A percentile compares a stretch with the other conserved stretches of the same genome.
Evolutionary conservation across 2,797 vertebrate species (phyloP).

Genomic region (Spinibarbus caldwelli): DNA sequence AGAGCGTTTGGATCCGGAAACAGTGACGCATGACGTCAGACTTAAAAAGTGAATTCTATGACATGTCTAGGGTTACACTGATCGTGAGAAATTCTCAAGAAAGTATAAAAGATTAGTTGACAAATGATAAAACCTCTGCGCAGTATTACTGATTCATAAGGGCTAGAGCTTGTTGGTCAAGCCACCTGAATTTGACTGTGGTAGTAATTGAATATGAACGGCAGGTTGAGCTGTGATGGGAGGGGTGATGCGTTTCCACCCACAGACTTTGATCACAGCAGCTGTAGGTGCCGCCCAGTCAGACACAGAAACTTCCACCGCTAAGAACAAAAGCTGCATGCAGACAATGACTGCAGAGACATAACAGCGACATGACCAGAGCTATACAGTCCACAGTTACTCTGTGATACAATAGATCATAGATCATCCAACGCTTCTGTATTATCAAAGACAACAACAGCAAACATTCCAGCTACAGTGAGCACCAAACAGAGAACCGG

Average conservation of each 20-base stretch:
- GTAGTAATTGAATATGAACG: not conserved
- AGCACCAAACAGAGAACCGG: slow-evolving; percentile 25
- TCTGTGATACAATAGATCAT: slow-evolving; percentile 43
- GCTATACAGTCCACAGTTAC: slow-evolving; percentile 28
- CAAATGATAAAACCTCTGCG: not conserved
- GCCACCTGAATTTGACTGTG: not conserved
- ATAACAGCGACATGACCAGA: slow-evolving; percentile 14
- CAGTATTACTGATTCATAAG: not conserved
- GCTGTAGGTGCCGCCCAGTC: slow-evolving; percentile 19
- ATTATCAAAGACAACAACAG: slow-evolving; percentile 43
- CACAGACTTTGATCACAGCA: slow-evolving; percentile 22
- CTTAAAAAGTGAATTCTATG: not conserved
- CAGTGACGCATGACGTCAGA: not conserved
- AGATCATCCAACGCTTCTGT: slow-evolving; percentile 22
- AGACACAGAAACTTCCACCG: slow-evolving; percentile 51
- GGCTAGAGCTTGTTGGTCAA: not conserved
- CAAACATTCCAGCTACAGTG: slow-evolving; percentile 19
- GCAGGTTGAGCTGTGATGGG: not conserved
- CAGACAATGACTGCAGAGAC: slow-evolving; percentile 24
- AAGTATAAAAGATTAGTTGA: not conserved
- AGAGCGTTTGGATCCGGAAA: not conserved
- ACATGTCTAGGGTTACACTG: not conserved
- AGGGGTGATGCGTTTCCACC: not conserved
- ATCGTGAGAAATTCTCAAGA: not conserved
- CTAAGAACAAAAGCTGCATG: slow-evolving; percentile 29